Evolutionary conservation across 2,888 invertebrate species (phyloP).

Genomic region (Pseudoips prasinana): DNA sequence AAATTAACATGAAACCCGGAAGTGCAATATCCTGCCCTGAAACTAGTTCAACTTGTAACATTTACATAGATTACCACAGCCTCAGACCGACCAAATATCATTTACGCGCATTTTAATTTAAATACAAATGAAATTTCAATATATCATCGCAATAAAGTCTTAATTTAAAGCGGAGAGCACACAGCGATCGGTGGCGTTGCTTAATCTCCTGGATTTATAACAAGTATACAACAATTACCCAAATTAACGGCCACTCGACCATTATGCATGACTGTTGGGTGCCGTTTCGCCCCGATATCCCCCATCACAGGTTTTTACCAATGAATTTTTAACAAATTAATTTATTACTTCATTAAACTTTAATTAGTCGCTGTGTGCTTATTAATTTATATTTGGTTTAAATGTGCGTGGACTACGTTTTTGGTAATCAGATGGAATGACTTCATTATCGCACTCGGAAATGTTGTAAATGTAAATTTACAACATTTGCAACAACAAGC

Average conservation of each 20-base stretch:
- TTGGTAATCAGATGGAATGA: constrained; percentile 12
- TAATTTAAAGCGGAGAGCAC: constrained; percentile 34
- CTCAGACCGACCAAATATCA: no score
- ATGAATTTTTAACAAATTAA: constrained; percentile 76
- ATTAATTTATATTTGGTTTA: constrained; percentile 30
- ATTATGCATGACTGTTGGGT: constrained; percentile 38
- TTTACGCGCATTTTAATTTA: no score
- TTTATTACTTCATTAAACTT: constrained; percentile 69
- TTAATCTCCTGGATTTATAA: constrained; percentile 63
- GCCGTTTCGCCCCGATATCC: constrained; percentile 46
- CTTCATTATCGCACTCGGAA: not conserved
- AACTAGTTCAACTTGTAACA: no score
- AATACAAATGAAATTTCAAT: constrained; percentile 30
- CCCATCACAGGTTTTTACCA: constrained; percentile 44
- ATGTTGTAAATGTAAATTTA: not conserved
- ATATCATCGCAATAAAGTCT: constrained; percentile 26
- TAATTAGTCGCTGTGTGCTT: constrained; percentile 55
- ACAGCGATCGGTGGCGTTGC: constrained; percentile 28
- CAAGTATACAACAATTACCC: constrained; percentile 65
- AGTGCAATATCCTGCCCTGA: no score
- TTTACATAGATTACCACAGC: no score
- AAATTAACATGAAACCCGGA: no score
- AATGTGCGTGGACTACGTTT: constrained; percentile 19
- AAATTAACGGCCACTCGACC: constrained; percentile 57
- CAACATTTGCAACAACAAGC: no score